Evolutionary conservation across 2,113 vertebrate genomes (phyloP).

Genomic region (Malaclemys terrapin): DNA sequence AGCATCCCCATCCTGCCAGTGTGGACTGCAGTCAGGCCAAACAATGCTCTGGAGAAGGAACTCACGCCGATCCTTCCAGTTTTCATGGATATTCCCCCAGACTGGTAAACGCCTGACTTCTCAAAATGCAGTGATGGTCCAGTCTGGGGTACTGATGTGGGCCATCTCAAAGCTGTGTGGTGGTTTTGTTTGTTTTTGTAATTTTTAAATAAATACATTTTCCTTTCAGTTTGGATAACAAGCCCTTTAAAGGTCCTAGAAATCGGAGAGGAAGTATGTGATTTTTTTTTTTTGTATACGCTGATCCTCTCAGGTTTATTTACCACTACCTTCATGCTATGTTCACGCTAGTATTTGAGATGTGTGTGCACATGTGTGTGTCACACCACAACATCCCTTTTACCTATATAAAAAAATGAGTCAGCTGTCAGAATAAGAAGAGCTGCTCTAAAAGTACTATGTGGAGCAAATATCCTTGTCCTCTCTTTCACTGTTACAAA

Average conservation of each 20-base stretch:
- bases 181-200: neutral
- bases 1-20: neutral
- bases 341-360: neutral
- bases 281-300: neutral
- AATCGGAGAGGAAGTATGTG: neutral
- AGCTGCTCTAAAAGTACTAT: neutral
- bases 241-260: neutral
- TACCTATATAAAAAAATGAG: neutral
- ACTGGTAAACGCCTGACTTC: neutral
- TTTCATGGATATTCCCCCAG: neutral
- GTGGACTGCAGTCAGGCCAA: neutral
- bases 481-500: neutral
- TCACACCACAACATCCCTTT: neutral
- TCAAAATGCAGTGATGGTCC: neutral
- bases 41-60: neutral
- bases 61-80: neutral
- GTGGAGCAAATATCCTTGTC: neutral
- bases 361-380: accelerated
- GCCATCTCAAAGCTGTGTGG: neutral
- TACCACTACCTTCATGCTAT: neutral
- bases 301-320: neutral
- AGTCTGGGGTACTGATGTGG: neutral
- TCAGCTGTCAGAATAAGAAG: neutral
- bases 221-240: neutral
- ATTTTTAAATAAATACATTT: neutral